Base-by-base conservation (phyloP, 1,140 invertebrate genomes). In the Zaprionus ghesquierei region DNA sequence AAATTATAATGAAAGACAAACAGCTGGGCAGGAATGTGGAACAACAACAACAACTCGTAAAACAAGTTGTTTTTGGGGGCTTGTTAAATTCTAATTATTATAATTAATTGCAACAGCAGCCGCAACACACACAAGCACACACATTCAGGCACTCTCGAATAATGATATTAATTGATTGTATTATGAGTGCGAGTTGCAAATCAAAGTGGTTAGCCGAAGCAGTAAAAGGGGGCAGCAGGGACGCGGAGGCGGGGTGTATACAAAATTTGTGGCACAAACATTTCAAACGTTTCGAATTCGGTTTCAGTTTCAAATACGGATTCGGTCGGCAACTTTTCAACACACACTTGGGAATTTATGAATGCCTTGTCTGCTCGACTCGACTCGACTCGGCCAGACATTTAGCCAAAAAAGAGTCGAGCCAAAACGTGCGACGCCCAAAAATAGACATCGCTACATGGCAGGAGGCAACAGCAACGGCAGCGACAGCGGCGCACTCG, bases 91-190 rank as follows among this genome's bases (percentile, higher is more conserved):
- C 75, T 79, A 86, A 86, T 86, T 86, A 86, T 82, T 87, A 68
- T 87, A 87, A 86, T 87, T 87, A 86, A 86, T 86, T 86, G 85
- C 82, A 75, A 71, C n/a, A 68, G 69, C 81, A 69, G 59, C 68
- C 65, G 74, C 49, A 27, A 20, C 29, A 27, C 33, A 53, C 59
- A 63, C 68, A 59, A 85, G 65, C 65, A 51, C 77, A 84, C 74
- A 80, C 77, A 77, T 8, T 38, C 8, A 15, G 35, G n/a, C 35
- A 41, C 35, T 15, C 6, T 41, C 35, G 6, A 82, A 76, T 87
- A 86, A 86, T 82, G 75, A 87, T 79, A 86, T 87, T 87, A 86
- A 86, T 86, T 86, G 82, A 86, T 86, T 86, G 82, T 79, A 82
- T 86, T 86, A 86, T 65, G 64, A 77, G 46, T 87, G 75, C 49